phyloP scores from a whole-genome alignment of 2,888 invertebrate species.

The Drosophila meridionalis region DNA sequence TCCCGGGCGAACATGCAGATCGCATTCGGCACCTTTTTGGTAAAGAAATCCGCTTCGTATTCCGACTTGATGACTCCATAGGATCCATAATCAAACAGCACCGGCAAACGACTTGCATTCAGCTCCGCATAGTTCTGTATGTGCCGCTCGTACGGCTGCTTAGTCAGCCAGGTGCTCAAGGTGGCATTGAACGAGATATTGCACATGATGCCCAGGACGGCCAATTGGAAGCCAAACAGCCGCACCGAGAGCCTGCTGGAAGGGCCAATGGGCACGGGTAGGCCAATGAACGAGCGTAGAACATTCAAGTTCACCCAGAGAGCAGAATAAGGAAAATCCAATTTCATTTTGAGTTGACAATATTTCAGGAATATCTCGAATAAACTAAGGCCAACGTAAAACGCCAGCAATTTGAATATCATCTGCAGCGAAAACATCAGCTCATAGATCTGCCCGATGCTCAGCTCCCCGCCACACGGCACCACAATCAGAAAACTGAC shows the following conservation, averaged over 20 bases:
- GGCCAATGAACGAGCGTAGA: slow-evolving; percentile 21
- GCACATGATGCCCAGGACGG: slow-evolving; percentile 15
- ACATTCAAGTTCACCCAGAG: slow-evolving; percentile 31
- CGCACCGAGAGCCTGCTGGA: neutral
- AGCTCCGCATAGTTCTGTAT: slow-evolving; percentile 45
- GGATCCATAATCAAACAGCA: slow-evolving; percentile 7
- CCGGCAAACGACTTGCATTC: slow-evolving; percentile 32
- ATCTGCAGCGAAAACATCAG: neutral
- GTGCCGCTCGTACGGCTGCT: slow-evolving; percentile 17
- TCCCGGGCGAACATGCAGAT: neutral
- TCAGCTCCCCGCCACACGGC: slow-evolving; percentile 46
- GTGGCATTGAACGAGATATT: slow-evolving; percentile 12
- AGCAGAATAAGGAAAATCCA: neutral
- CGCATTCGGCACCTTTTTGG: neutral
- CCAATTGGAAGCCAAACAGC: slow-evolving; percentile 4
- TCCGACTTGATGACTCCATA: neutral
- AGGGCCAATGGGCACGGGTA: neutral
- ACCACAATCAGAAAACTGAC: slow-evolving; percentile 34
- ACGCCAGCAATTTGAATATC: accelerated
- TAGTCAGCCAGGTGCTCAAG: slow-evolving; percentile 42
- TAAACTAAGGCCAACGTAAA: slow-evolving; percentile 18
- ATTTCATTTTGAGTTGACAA: no score
- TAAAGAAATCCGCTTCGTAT: slow-evolving; percentile 8
- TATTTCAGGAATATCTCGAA: neutral
- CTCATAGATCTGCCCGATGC: slow-evolving; percentile 12